Percentiles rank a stretch among this genome's conserved stretches.
Evolutionary conservation across 2,888 invertebrate genomes (phyloP).

Genomic region (Lagria hirta): DNA sequence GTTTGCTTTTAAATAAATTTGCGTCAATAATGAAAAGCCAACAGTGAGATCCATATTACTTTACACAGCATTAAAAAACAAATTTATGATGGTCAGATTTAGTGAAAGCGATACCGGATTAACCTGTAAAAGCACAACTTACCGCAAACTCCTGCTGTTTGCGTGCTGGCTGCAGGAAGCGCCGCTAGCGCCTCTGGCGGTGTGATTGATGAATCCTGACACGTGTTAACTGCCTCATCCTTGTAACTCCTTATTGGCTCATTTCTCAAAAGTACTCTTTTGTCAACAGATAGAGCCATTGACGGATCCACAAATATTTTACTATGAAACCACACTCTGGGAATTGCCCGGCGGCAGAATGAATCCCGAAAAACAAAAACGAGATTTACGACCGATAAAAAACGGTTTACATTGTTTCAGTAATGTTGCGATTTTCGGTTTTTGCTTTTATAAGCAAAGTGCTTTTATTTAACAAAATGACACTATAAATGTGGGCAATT

Average conservation of each 20-base stretch:
- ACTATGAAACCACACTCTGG: no score
- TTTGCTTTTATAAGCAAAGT: no score
- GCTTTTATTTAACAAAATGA: no score
- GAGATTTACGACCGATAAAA: no score
- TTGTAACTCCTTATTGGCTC: constrained; percentile 44
- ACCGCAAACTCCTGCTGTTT: constrained; percentile 30
- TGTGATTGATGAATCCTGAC: constrained; percentile 43
- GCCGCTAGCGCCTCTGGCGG: constrained; percentile 27
- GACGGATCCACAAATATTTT: no score
- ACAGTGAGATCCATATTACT: constrained; percentile 7
- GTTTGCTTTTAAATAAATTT: constrained; percentile 14
- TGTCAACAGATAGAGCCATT: no score
- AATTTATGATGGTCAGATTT: constrained; percentile 16
- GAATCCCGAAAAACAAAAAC: no score
- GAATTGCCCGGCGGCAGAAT: no score
- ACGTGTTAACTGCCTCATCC: constrained; percentile 45
- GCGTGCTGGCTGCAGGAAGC: constrained; percentile 30
- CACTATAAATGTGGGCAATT: no score
- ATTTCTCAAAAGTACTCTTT: constrained; percentile 39
- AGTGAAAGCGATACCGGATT: constrained; percentile 25
- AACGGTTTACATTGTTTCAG: no score
- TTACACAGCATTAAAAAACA: no score
- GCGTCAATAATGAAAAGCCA: constrained; percentile 6
- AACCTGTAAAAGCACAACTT: constrained; percentile 30
- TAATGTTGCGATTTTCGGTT: no score